phyloP scores from a whole-genome alignment of 2,888 invertebrate genomes.

The Bellardia pandia region DNA sequence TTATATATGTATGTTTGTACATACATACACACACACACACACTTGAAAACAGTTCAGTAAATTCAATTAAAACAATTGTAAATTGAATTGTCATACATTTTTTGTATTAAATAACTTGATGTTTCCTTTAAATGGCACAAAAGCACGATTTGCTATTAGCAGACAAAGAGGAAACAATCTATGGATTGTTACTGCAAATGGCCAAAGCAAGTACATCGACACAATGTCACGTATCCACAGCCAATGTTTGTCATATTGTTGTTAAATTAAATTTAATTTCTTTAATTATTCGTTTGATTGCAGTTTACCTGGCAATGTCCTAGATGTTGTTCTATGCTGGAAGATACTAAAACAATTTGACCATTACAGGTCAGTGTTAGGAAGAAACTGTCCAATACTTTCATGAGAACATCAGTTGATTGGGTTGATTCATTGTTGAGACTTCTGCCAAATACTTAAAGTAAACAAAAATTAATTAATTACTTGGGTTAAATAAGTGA shows the following conservation, averaged over 20 bases:
- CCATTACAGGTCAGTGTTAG: constrained; percentile 92
- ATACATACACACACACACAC: too few species aligned
- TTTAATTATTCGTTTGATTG: background rate
- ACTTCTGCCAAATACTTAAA: constrained; percentile 86
- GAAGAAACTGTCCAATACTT: constrained; percentile 91
- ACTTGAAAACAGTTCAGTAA: too few species aligned
- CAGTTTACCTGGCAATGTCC: constrained; percentile 91
- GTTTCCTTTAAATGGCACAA: constrained; percentile 65
- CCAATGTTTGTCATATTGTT: background rate
- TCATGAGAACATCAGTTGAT: constrained; percentile 87
- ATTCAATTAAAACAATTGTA: constrained; percentile 1
- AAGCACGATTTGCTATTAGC: constrained; percentile 70
- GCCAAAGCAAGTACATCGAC: constrained; percentile 50
- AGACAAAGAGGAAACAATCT: constrained; percentile 17
- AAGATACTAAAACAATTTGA: constrained; percentile 93
- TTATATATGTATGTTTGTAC: too few species aligned
- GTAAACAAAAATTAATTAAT: constrained; percentile 1
- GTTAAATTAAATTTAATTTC: background rate
- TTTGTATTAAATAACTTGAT: constrained; percentile 4
- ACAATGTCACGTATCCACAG: constrained; percentile 62
- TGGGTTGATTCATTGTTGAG: constrained; percentile 85
- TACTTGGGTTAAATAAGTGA: too few species aligned
- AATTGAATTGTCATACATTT: constrained; percentile 3
- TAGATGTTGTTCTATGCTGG: constrained; percentile 92
- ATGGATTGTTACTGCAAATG: constrained; percentile 23